Evolutionary conservation across 1,140 invertebrate genomes (phyloP), one percentile per base, ranked within the genome.

Genomic region (Pygmarrhopalites habei): DNA sequence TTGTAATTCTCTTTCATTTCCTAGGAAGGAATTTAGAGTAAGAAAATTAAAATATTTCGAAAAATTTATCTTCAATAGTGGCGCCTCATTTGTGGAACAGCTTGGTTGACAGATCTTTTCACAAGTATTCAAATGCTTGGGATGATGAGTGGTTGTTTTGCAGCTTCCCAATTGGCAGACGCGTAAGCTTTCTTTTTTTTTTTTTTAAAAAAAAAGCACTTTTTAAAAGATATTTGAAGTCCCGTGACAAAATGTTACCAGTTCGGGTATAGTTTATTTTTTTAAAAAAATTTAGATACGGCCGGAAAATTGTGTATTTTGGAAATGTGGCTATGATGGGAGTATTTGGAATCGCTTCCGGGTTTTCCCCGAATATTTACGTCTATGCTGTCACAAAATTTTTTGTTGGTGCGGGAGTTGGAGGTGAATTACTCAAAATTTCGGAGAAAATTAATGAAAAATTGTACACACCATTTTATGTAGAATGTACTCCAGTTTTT

Each of bases 91-190:
- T 69, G 68, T 49, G 46, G 39, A 15, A 43, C 32, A 55, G 44
- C 39, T 58, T 69, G 68, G 68, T 49, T 69, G n/a, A 41, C 47
- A 1, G 68, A 69, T 19, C 29, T 62, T 0, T 49, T 69, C 23
- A 69, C 64, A 25, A 64, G 58, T 43, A 39, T 64, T 52, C 64
- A 66, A 61, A 69, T 69, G 68, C 47, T 58, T n/a, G 68, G 68
- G 7, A 62, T 58, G 57, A 56, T 64, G 55, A 59, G 43, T 14
- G 68, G 68, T 0, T 56, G 47, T n/a, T 41, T 66, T 21, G 10
- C 56, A 10, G 46, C 57, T 7, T 62, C 68, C n/a, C 14, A 60
- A n/a, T 35, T 66, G 35, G 63, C 68, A 19, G 68, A 69, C 30
- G 32, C 32, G 32, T 35, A n/a, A n/a, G n/a, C n/a, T n/a, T n/a